Evolutionary conservation across 2,113 vertebrate genomes (phyloP).

Genomic region (Syngnathus typhle): DNA sequence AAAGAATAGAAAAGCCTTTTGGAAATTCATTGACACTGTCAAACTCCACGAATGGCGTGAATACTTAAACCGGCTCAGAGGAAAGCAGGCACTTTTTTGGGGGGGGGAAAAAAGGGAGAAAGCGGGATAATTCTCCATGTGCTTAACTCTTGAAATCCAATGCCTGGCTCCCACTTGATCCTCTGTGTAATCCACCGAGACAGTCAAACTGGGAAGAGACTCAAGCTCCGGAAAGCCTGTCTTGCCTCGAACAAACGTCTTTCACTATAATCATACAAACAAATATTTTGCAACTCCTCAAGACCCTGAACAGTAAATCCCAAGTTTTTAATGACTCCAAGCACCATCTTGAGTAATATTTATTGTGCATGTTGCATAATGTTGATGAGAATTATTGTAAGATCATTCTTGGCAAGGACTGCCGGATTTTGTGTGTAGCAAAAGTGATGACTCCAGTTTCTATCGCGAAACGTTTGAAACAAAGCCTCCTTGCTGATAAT

Average conservation of each 20-base stretch:
- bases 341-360: too few relatives aligned
- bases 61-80: conserved; percentile 9
- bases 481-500: conserved; percentile 8
- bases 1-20: not conserved
- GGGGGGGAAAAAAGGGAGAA: conserved; percentile 25
- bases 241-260: not conserved
- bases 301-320: not conserved
- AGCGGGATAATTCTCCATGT: conserved; percentile 33
- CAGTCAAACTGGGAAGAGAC: conserved; percentile 22
- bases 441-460: not conserved
- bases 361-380: not conserved
- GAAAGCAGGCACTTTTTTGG: conserved; percentile 9
- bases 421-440: not conserved
- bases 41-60: not conserved
- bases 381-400: too few relatives aligned
- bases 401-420: too few relatives aligned
- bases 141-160: conserved; percentile 37
- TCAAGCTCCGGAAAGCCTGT: not conserved
- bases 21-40: conserved; percentile 11
- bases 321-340: too few relatives aligned
- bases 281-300: not conserved
- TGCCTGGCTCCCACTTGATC: conserved; percentile 30
- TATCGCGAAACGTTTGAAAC: not conserved
- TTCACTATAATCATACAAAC: too few relatives aligned
- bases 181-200: conserved; percentile 33